Evolutionary conservation across 2,888 invertebrate genomes (phyloP), one percentile per base, ranked within the genome.

Genomic region (Exocentrus adspersus): DNA sequence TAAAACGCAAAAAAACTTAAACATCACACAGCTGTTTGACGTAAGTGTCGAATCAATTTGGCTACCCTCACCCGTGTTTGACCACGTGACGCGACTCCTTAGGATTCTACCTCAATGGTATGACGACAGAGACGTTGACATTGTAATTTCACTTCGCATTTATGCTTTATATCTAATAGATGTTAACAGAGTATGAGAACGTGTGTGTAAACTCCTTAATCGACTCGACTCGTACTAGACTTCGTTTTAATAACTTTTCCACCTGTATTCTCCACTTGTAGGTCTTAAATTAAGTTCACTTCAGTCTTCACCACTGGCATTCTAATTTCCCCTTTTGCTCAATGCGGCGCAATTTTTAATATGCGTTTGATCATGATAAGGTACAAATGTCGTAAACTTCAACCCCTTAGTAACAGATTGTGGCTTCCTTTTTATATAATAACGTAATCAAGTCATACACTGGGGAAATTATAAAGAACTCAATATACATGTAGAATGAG

Each of bases 271-370:
- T 37, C 30, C 37, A 10, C 20, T 37, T 12, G n/a, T 21, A 16
- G 17, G 54, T 28, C 43, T 28, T 9, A 43, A 54, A 28, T 24
- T 43, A 14, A 54, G 14, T 28, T 42, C 54, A 28, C 24, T 54
- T 54, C 41, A 43, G 43, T 43, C 24, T 54, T 54, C 41, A 43
- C 43, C 54, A 54, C 12, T 42, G 53, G 41, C 21, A 54, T 37
- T n/a, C 28, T 42, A 54, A 54, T 54, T 54, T 54, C 43, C 54
- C 41, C 43, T 54, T 21, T 19, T 43, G 54, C 21, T 43, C 54
- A n/a, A 24, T 54, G 43, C 43, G 43, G 43, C 28, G 28, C 42
- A 43, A 28, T 54, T 54, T 54, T 54, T 54, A 54, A 54, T 54
- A 54, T 54, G 43, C 43, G 41, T 54, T 42, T 21, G n/a, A n/a